Percentiles rank a stretch among this genome's conserved stretches.
These are phyloP conservation scores for Pangasius krempfi DNA, from an alignment of 2,797 vertebrate genomes.

Conservation along the genomic window DNA sequence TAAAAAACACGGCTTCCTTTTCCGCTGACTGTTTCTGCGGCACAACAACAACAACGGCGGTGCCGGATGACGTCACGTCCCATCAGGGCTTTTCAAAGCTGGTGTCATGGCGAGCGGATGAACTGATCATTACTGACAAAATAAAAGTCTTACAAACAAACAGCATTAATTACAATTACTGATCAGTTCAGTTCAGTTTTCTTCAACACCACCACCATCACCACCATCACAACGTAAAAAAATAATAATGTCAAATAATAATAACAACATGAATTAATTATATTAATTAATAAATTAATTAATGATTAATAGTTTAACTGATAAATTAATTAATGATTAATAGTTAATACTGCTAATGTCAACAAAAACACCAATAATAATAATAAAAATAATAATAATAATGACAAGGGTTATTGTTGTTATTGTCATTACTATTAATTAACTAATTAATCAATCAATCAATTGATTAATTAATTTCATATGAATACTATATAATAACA, in stretches of 20 bases:
- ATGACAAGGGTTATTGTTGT: neutral
- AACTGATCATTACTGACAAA: neutral
- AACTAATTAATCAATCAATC: too few species aligned
- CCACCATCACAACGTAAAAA: neutral
- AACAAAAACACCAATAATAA: neutral
- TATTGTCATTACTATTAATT: neutral
- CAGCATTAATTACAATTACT: neutral
- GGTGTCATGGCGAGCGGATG: neutral
- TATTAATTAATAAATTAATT: too few species aligned
- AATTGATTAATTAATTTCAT: neutral
- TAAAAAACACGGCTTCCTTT: neutral
- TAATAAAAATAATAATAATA: neutral
- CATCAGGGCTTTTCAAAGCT: neutral
- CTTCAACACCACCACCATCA: neutral
- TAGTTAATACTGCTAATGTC: too few species aligned
- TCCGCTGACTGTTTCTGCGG: neutral
- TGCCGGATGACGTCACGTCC: constrained; percentile 1
- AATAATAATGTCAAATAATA: too few species aligned
- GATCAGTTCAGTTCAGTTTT: too few species aligned
- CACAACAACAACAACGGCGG: neutral
- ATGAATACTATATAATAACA: neutral
- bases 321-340: too few species aligned
- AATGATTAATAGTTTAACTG: too few species aligned
- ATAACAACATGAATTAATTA: too few species aligned
- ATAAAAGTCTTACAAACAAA: neutral